Base-by-base conservation (phyloP, 2,113 vertebrate genomes). In the Cyprinus carpio region DNA sequence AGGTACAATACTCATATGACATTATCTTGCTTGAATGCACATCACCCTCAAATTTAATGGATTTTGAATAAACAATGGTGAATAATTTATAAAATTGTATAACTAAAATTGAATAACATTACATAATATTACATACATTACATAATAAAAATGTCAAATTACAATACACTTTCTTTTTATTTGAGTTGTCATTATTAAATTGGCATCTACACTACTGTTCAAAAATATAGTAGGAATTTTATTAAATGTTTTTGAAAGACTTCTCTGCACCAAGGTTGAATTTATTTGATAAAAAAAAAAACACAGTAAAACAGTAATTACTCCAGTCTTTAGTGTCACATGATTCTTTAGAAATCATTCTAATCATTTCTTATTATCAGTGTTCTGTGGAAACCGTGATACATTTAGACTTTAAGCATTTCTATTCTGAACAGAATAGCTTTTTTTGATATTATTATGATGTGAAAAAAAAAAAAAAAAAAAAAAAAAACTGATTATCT, bases 1-100 rank as follows among this genome's bases (percentile, higher is more conserved):
- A 97, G 96, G 97, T 98, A 43, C 11, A 27, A 49, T 27, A 49
- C 25, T 13, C 10, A 75, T 65, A 11, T 25, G 11, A 25, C 11
- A 25, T 27, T 4, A 29, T 13, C 4, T 1, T 3, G 4, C 7
- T 23, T 27, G 40, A 46, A 49, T 49, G n/a, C 40, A 75, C 0
- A 43, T 16, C n/a, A 27, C 12, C 12, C 12, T 49, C 72, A 15
- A 7, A 75, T 49, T 25, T 9, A 49, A 49, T 43, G 23, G 67
- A 13, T 40, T 27, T 49, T 8, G n/a, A 75, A 25, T 13, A 11
- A 8, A 16, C 18, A 43, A 72, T 11, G 10, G 20, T n/a, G 8
- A n/a, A 5, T 1, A 13, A 49, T 3, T 51, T 9, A 27, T 49
- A 43, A 46, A 43, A 75, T 43, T 40, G 11, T n/a, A 3, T 46